phyloP scores from a whole-genome alignment of 2,797 vertebrate genomes.

The Amblyraja radiata region DNA sequence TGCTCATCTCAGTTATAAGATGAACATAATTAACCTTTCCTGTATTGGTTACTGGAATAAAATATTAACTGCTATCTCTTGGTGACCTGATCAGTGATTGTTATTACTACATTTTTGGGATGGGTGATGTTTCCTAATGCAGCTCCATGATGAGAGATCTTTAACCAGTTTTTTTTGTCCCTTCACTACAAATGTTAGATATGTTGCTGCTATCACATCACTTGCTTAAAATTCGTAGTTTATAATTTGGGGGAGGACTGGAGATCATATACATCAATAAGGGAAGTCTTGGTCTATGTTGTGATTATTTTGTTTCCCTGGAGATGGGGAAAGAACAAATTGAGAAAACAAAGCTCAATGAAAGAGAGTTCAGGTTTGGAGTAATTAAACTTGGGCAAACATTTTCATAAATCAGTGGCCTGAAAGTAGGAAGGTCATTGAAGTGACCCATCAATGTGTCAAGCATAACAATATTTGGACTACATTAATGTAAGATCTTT shows the following conservation, averaged over 20 bases:
- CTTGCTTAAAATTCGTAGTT: background rate
- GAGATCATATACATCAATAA: background rate
- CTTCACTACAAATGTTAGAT: background rate
- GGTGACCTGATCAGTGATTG: background rate
- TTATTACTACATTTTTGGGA: background rate
- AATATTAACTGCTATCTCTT: background rate
- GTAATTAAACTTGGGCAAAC: background rate
- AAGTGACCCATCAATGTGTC: background rate
- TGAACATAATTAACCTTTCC: background rate
- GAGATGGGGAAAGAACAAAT: background rate
- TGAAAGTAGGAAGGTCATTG: background rate
- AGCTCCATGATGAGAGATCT: background rate
- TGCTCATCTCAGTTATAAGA: background rate
- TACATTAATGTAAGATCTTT: background rate
- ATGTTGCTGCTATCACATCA: background rate
- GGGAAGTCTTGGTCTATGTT: background rate
- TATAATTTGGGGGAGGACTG: background rate
- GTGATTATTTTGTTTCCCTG: background rate
- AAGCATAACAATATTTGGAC: background rate
- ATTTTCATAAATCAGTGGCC: background rate
- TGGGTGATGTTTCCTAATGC: background rate
- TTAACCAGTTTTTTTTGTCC: background rate
- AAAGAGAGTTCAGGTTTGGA: background rate
- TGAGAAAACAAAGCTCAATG: background rate
- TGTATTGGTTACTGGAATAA: background rate